Evolutionary conservation across 2,888 invertebrate genomes (phyloP).

Genomic region (Meta bourneti): DNA sequence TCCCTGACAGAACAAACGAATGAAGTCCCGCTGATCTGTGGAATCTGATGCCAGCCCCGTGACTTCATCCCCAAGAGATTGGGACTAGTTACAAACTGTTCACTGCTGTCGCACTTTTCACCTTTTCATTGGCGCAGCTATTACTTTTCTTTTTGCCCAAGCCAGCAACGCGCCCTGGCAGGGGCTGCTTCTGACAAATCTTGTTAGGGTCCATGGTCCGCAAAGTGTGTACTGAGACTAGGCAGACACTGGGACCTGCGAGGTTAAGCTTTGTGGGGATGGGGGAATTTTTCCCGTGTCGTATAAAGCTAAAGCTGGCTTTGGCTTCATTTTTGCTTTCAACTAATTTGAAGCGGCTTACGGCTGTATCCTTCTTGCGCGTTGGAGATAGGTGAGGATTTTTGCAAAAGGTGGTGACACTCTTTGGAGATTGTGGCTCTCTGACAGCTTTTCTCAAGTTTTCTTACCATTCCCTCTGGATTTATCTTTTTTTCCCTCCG

Average conservation of each 20-base stretch:
- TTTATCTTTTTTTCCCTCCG: conserved; percentile 57
- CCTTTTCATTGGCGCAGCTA: conserved; percentile 70
- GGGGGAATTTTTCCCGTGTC: conserved; percentile 57
- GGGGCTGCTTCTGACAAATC: conserved; percentile 72
- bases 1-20: conserved; percentile 64
- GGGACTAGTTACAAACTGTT: conserved; percentile 72
- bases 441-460: conserved; percentile 70
- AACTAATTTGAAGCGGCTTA: conserved; percentile 76
- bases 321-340: conserved; percentile 70
- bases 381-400: conserved; percentile 71
- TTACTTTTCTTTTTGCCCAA: conserved; percentile 62
- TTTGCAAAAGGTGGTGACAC: conserved; percentile 56
- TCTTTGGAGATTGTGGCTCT: conserved; percentile 70
- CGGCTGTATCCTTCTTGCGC: conserved; percentile 56
- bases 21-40: conserved; percentile 73
- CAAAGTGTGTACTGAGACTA: conserved; percentile 23
- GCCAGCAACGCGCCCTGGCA: neutral
- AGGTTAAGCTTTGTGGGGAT: conserved; percentile 66
- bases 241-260: conserved; percentile 26
- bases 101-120: conserved; percentile 73
- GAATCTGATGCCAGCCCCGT: conserved; percentile 54
- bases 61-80: conserved; percentile 67
- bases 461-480: conserved; percentile 46
- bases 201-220: conserved; percentile 66
- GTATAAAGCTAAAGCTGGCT: conserved; percentile 57